Conservation (phyloP, 2,113 vertebrate genomes). For the Herpetotheres cachinnans region DNA sequence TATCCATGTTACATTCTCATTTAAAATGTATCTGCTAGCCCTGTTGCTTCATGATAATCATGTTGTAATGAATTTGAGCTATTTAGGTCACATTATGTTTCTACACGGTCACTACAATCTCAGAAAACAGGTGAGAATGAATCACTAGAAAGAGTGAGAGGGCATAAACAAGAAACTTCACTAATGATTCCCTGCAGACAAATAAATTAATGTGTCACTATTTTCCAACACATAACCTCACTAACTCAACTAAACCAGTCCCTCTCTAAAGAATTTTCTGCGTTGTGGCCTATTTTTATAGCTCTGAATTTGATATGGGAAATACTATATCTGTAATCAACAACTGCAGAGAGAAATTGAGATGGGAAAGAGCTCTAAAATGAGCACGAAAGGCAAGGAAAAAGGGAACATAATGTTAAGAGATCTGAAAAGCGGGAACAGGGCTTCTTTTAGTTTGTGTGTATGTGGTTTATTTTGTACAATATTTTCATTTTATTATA, state of each 20-base stretch:
- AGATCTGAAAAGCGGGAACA: background rate
- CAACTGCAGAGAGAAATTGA: background rate
- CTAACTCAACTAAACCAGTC: background rate
- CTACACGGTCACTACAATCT: background rate
- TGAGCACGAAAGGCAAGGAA: background rate
- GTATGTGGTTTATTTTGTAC: background rate
- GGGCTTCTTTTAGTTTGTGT: background rate
- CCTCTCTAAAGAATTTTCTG: background rate
- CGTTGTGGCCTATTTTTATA: background rate
- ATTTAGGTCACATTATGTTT: background rate
- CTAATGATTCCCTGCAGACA: background rate
- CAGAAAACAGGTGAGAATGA: background rate
- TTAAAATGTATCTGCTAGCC: background rate
- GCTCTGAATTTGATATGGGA: background rate
- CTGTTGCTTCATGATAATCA: background rate
- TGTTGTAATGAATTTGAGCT: background rate
- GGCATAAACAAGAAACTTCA: background rate
- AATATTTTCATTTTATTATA: background rate
- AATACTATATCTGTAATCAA: conserved; percentile 19
- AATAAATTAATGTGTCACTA: background rate
- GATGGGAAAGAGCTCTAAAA: background rate
- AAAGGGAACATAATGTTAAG: background rate
- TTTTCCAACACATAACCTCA: background rate
- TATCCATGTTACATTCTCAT: background rate
- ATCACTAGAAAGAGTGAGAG: background rate